A percentile compares a stretch with the other conserved stretches of the same genome.
Conservation (phyloP, 2,888 invertebrate genomes). For the Bombylius major region DNA sequence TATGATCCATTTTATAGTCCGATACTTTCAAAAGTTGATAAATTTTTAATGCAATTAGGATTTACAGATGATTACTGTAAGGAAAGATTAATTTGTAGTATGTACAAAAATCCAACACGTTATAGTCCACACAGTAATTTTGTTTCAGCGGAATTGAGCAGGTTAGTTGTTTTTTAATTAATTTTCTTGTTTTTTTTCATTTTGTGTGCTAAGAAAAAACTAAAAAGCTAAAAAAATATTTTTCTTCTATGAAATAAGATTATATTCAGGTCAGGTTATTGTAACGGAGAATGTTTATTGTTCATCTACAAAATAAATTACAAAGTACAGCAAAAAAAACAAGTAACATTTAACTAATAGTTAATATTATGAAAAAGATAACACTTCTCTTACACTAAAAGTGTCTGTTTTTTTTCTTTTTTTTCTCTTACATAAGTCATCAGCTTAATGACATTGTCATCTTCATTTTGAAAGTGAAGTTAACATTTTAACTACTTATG, state of each 20-base stretch:
- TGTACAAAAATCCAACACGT: slow-evolving; percentile 70
- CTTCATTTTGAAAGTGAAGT: too few species aligned
- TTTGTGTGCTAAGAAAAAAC: not conserved
- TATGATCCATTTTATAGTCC: slow-evolving; percentile 61
- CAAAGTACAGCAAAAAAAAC: too few species aligned
- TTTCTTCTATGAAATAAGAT: not conserved
- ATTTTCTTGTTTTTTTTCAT: not conserved
- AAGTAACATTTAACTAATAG: too few species aligned
- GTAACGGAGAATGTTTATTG: too few species aligned
- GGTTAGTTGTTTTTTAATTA: slow-evolving; percentile 45
- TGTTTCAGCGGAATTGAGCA: slow-evolving; percentile 75
- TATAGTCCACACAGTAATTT: slow-evolving; percentile 80
- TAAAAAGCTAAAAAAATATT: not conserved
- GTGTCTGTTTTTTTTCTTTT: too few species aligned
- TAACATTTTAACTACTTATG: too few species aligned
- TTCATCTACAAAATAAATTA: too few species aligned
- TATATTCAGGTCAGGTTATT: too few species aligned
- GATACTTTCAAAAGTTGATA: slow-evolving; percentile 64
- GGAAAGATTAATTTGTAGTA: slow-evolving; percentile 68
- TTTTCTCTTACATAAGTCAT: too few species aligned
- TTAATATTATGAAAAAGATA: too few species aligned
- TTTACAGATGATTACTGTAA: slow-evolving; percentile 59
- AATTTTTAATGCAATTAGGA: slow-evolving; percentile 55
- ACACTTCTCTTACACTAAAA: too few species aligned
- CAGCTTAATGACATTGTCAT: too few species aligned